phyloP scores from a whole-genome alignment of 2,888 invertebrate species.

The Meta bourneti region DNA sequence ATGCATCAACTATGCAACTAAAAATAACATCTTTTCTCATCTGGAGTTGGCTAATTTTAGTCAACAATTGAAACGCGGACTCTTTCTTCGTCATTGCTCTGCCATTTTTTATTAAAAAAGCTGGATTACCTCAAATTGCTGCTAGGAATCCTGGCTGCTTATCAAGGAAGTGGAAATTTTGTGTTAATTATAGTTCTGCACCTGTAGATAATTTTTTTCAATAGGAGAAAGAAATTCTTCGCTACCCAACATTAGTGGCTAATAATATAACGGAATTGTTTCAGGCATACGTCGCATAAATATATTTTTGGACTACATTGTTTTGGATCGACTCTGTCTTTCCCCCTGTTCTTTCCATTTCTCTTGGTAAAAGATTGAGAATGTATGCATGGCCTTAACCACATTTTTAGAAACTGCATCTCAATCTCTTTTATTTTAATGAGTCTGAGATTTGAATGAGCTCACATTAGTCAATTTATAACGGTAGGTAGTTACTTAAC shows the following conservation, averaged over 20 bases:
- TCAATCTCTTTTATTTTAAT: neutral
- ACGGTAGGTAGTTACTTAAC: too few species aligned
- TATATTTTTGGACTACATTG: slow-evolving; percentile 33
- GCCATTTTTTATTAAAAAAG: slow-evolving; percentile 65
- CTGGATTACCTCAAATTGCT: slow-evolving; percentile 54
- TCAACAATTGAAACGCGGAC: slow-evolving; percentile 69
- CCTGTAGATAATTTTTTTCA: slow-evolving; percentile 53
- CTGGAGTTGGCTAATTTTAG: slow-evolving; percentile 66
- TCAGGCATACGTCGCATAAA: slow-evolving; percentile 20
- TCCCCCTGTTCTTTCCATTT: neutral
- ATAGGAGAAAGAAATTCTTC: slow-evolving; percentile 9
- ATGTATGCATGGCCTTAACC: neutral
- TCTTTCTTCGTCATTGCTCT: slow-evolving; percentile 52
- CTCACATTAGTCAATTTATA: too few species aligned
- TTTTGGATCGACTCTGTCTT: neutral
- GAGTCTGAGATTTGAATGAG: too few species aligned
- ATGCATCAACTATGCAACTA: slow-evolving; percentile 64
- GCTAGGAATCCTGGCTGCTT: slow-evolving; percentile 54
- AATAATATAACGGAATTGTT: slow-evolving; percentile 56
- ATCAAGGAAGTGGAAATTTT: slow-evolving; percentile 64
- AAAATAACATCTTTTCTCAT: slow-evolving; percentile 64
- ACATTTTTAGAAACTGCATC: neutral
- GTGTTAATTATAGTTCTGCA: slow-evolving; percentile 69
- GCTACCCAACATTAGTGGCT: slow-evolving; percentile 21
- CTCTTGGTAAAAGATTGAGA: neutral